Conservation (phyloP, 1,140 invertebrate genomes). For the Daktulosphaira vitifoliae region DNA sequence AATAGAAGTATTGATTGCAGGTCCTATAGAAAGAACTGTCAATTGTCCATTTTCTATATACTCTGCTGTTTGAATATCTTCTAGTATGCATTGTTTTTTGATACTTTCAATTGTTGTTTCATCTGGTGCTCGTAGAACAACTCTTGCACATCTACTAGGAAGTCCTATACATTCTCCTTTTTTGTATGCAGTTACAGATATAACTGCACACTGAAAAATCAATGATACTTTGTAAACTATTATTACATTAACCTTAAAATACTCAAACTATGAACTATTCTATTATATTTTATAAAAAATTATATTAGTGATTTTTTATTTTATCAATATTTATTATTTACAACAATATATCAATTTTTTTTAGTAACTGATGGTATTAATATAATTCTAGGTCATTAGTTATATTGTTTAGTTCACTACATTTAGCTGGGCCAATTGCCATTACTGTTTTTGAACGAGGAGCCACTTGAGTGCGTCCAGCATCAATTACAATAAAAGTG, state of each 20-base stretch:
- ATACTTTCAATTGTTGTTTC: slow-evolving; percentile 1
- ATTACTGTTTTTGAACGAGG: slow-evolving; percentile 77
- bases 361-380: too few species aligned
- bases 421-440: slow-evolving; percentile 75
- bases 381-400: too few species aligned
- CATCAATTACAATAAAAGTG: slow-evolving; percentile 68
- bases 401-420: slow-evolving; percentile 37
- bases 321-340: too few species aligned
- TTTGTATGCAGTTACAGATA: background rate
- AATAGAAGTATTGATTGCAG: slow-evolving; percentile 6
- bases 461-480: slow-evolving; percentile 79
- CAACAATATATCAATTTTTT: too few species aligned
- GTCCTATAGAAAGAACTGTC: background rate
- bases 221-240: too few species aligned
- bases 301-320: too few species aligned
- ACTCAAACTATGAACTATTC: too few species aligned
- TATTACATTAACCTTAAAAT: too few species aligned
- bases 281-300: too few species aligned
- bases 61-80: background rate
- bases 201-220: slow-evolving; percentile 24
- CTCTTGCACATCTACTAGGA: slow-evolving; percentile 12
- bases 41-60: slow-evolving; percentile 10
- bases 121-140: slow-evolving; percentile 15
- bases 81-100: slow-evolving; percentile 8
- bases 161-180: background rate